Conservation (phyloP, 2,113 vertebrate genomes). For the Forbesichthys papilliferus region DNA sequence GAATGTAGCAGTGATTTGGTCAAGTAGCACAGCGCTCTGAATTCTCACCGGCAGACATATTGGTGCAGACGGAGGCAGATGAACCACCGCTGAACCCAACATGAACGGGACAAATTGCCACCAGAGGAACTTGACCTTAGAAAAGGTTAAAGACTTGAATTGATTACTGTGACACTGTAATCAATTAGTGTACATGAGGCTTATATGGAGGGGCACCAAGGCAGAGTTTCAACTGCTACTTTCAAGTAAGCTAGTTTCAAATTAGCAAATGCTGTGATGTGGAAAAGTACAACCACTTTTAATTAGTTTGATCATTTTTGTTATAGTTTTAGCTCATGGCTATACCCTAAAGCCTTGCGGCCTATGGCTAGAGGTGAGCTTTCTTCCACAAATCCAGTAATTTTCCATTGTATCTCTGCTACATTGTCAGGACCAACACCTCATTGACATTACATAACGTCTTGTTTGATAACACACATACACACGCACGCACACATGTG, state of each 20-base stretch:
- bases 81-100: constrained; percentile 3
- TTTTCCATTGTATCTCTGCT: not conserved
- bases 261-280: not conserved
- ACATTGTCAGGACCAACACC: not conserved
- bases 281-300: not conserved
- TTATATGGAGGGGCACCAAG: not conserved
- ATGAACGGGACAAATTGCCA: constrained; percentile 8
- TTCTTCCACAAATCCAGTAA: not conserved
- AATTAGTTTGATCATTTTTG: not conserved
- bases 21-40: not conserved
- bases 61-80: not conserved
- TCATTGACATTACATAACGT: not conserved
- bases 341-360: not conserved
- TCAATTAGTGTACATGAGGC: not conserved
- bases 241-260: not conserved
- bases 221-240: not conserved
- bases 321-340: not conserved
- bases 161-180: not conserved
- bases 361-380: not conserved
- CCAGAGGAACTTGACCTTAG: constrained; percentile 18
- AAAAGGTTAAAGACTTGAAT: constrained; percentile 2
- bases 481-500: not conserved
- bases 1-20: constrained; percentile 26
- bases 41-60: not conserved
- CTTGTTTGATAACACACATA: not conserved